Evolutionary conservation across 1,140 invertebrate genomes (phyloP), one percentile per base, ranked within the genome.

Genomic region (Hyles vespertilio): DNA sequence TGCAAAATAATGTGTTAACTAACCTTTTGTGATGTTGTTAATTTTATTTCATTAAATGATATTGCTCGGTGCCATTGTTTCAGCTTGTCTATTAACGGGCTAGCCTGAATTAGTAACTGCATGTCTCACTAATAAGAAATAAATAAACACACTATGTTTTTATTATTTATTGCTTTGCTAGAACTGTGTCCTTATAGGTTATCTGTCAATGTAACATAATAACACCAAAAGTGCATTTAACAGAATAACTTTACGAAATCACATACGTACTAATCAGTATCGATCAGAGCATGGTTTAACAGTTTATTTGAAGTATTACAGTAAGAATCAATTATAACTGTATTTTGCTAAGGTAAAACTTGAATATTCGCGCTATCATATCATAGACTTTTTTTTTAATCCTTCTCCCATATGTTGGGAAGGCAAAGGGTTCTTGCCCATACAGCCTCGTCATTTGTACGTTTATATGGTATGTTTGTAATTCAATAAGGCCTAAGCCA

Each of bases 1-100:
- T 45, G 3, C 32, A 34, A 34, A 47, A 44, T n/a, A 33, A 33
- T 34, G 11, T n/a, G 12, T 7, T 34, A 34, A 57, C 44, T 56
- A 64, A 89, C 86, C 84, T 89, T 89, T 76, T 89, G 84, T 69
- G 84, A 85, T 58, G 86, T 89, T 57, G 82, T 81, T 56, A 87
- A 69, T 40, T 87, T 80, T 56, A 85, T 67, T 71, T 81, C 71
- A 67, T 55, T 84, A 57, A 82, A 87, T 57, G 81, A 77, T 55
- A 88, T 65, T 34, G 77, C 63, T 58, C 81, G 77, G 59, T 79
- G 84, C 63, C 84, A 83, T 65, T 87, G 72, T 59, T 87, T 88
- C 55, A 88, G 60, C 69, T 83, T 88, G 12, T 87, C 84, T 50
- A 85, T 49, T 52, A 88, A 66, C 12, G 82, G 81, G 51, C 74